Percentiles rank a stretch among this genome's conserved stretches.
phyloP scores from a whole-genome alignment of 2,113 vertebrate species.

The Elaphurus davidianus region DNA sequence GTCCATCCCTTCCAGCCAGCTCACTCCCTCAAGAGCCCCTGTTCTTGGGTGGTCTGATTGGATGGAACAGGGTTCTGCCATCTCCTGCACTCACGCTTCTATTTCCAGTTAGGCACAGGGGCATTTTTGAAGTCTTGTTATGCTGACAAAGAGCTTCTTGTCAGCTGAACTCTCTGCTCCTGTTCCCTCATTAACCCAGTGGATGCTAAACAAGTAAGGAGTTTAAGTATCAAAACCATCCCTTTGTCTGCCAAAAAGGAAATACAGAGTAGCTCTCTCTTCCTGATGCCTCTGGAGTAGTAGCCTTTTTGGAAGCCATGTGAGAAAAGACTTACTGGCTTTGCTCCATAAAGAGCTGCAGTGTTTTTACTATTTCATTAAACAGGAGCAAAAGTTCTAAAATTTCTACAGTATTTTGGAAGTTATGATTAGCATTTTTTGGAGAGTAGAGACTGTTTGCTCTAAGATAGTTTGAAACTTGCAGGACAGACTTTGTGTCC shows the following conservation, averaged over 20 bases:
- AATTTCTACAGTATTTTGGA: background rate
- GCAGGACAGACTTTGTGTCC: background rate
- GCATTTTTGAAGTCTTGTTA: background rate
- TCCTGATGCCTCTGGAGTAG: background rate
- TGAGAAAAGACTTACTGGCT: background rate
- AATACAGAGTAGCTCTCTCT: too few species aligned
- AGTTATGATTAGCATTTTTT: background rate
- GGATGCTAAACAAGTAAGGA: background rate
- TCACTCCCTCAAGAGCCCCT: background rate
- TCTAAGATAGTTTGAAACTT: background rate
- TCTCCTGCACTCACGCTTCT: background rate
- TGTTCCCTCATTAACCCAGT: background rate
- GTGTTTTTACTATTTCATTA: background rate
- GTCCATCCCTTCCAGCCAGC: background rate
- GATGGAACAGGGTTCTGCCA: background rate
- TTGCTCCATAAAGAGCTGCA: background rate
- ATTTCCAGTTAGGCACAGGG: background rate
- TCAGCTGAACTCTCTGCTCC: background rate
- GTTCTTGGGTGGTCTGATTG: background rate
- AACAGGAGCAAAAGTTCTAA: background rate
- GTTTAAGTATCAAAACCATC: background rate
- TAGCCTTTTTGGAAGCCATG: background rate
- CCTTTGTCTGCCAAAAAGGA: background rate
- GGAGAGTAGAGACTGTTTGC: background rate
- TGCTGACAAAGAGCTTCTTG: background rate